Evolutionary conservation across 2,113 vertebrate genomes (phyloP).

Genomic region (Hydrochoerus hydrochaeris): DNA sequence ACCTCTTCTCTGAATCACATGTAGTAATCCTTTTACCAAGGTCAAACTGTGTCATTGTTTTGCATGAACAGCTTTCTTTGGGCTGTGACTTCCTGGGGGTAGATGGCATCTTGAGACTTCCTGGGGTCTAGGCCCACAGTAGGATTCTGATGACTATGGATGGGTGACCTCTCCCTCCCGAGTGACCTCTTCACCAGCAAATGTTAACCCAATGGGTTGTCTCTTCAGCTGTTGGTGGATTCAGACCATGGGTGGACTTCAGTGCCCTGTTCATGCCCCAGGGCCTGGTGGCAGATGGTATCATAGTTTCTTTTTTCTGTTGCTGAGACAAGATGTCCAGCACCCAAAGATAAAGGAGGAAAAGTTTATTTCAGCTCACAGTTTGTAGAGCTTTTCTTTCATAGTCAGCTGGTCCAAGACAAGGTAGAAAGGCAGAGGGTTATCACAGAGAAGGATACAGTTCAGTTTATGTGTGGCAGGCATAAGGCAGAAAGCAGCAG

Average conservation of each 20-base stretch:
- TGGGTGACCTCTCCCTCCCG: background rate
- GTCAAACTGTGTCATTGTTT: background rate
- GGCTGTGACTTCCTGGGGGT: background rate
- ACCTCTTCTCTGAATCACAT: background rate
- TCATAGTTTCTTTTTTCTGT: background rate
- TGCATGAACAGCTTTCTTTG: background rate
- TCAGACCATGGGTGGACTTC: background rate
- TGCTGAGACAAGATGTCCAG: background rate
- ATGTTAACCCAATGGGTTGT: background rate
- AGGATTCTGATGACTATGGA: background rate
- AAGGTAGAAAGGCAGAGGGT: background rate
- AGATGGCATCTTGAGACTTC: background rate
- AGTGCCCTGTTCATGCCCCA: rapidly evolving
- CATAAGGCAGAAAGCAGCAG: background rate
- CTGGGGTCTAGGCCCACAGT: rapidly evolving
- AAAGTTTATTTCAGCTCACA: background rate
- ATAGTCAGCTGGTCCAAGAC: background rate
- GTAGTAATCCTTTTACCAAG: too few species aligned
- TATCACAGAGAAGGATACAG: background rate
- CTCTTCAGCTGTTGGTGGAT: background rate
- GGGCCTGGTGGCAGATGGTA: background rate
- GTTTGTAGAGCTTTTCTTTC: background rate
- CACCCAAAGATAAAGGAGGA: background rate
- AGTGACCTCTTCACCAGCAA: background rate
- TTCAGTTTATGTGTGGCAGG: background rate